Evolutionary conservation across 2,888 invertebrate genomes (phyloP), one percentile per base, ranked within the genome.

Genomic region (Pandemis cinnamomeana): DNA sequence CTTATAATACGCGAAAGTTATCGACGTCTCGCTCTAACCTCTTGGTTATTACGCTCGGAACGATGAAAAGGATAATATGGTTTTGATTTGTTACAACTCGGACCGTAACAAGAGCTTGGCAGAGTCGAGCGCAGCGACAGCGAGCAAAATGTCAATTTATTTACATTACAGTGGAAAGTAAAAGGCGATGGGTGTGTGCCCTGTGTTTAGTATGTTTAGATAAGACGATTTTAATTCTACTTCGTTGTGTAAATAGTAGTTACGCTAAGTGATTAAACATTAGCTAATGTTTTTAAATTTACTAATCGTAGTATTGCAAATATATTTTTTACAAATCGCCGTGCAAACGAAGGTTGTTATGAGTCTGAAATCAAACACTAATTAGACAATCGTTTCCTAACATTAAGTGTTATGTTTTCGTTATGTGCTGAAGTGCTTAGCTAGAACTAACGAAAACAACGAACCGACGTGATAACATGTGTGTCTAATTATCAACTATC

Each of bases 161-260:
- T 89, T 89, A 36, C 27, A 36, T 36, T 36, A 87, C 86, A 89
- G 89, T 90, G 85, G 86, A 89, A 90, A 89, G 89, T 90, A 88
- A 86, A 85, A 86, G 87, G 88, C 73, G 88, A 85, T 89, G 92
- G 92, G 91, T 91, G 93, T 92, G 92, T 87, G 87, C 87, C 89
- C 90, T 88, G 83, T 87, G 83, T 89, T 89, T 85, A 71, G 75
- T 68, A 75, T 75, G 62, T 73, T 77, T 62, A 67, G 78, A 80
- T 82, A 80, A 77, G 80, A 77, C 77, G 80, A 83, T 83, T 83
- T 82, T 76, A 79, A 82, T 83, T 80, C 80, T 81, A 72, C 55
- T 67, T 73, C n/a, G 63, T 71, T 73, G 76, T 76, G 72, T 72
- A 72, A 66, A 72, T 66, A 68, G 62, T 72, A 76, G 27, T 46